phyloP scores from a whole-genome alignment of 2,888 invertebrate species.

The Euzophera pinguis region DNA sequence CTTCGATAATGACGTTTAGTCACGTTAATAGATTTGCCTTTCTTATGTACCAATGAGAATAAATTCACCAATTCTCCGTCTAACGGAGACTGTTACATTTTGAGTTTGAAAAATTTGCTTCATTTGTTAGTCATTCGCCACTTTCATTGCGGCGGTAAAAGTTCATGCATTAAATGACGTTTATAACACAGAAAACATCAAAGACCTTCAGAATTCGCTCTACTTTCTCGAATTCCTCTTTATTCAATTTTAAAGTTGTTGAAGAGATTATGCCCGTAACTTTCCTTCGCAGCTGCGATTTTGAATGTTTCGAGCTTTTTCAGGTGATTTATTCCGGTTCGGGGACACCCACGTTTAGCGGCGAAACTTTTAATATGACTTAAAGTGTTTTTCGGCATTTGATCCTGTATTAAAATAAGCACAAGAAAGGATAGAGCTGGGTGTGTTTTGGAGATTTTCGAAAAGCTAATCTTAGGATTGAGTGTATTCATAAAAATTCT shows the following conservation, averaged over 20 bases:
- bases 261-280: constrained; percentile 1
- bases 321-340: constrained; percentile 1
- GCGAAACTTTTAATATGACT: constrained; percentile 1
- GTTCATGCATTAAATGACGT: not conserved
- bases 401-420: not conserved
- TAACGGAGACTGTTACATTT: too few relatives aligned
- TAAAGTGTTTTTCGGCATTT: not conserved
- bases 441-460: too few relatives aligned
- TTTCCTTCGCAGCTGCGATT: constrained; percentile 5
- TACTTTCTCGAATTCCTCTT: constrained; percentile 1
- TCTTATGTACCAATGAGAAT: too few relatives aligned
- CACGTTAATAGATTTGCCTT: too few relatives aligned
- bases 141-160: too few relatives aligned
- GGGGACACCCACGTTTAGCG: not conserved
- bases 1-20: too few relatives aligned
- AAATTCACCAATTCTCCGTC: too few relatives aligned
- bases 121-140: too few relatives aligned
- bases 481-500: too few relatives aligned
- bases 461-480: too few relatives aligned
- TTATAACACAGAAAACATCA: constrained; percentile 5
- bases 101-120: too few relatives aligned
- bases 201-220: constrained; percentile 4
- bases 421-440: too few relatives aligned
- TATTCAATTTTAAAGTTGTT: constrained; percentile 9
- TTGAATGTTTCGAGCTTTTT: not conserved